Evolutionary conservation across 1,140 invertebrate species (phyloP).

Genomic region (Drosophila sp.): DNA sequence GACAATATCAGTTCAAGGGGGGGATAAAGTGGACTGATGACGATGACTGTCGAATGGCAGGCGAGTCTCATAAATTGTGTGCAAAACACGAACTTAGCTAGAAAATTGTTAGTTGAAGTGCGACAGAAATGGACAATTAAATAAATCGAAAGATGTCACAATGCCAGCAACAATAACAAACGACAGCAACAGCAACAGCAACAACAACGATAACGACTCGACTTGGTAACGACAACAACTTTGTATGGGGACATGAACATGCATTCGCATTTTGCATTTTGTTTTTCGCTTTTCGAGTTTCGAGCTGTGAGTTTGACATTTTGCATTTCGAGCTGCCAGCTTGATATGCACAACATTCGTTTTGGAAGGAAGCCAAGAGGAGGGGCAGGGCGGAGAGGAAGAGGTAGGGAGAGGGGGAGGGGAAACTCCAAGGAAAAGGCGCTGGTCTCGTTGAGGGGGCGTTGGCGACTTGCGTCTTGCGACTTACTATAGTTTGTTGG

Average conservation of each 20-base stretch:
- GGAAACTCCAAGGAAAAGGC: constrained; percentile 16
- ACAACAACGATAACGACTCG: constrained; percentile 14
- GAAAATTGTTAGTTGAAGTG: constrained; percentile 79
- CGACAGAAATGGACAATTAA: constrained; percentile 77
- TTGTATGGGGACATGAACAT: constrained; percentile 35
- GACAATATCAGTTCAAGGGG: constrained; percentile 62
- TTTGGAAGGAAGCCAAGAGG: constrained; percentile 33
- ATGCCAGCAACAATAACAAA: constrained; percentile 20
- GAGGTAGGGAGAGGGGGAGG: constrained; percentile 15
- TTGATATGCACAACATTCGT: constrained; percentile 72
- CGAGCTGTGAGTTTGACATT: constrained; percentile 6
- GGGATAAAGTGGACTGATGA: not conserved
- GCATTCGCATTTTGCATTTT: constrained; percentile 38
- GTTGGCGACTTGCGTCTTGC: constrained; percentile 32
- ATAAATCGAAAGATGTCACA: constrained; percentile 78
- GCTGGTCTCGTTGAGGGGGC: constrained; percentile 22
- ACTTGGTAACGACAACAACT: constrained; percentile 14
- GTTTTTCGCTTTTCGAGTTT: constrained; percentile 20
- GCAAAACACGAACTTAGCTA: constrained; percentile 65
- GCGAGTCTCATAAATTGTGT: constrained; percentile 54
- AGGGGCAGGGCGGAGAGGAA: constrained; percentile 17
- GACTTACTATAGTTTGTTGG: constrained; percentile 71
- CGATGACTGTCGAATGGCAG: constrained; percentile 46
- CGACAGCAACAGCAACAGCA: constrained; percentile 21
- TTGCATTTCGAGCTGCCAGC: constrained; percentile 32